phyloP scores from a whole-genome alignment of 2,113 vertebrate species.

The Cochlearius cochlearius region DNA sequence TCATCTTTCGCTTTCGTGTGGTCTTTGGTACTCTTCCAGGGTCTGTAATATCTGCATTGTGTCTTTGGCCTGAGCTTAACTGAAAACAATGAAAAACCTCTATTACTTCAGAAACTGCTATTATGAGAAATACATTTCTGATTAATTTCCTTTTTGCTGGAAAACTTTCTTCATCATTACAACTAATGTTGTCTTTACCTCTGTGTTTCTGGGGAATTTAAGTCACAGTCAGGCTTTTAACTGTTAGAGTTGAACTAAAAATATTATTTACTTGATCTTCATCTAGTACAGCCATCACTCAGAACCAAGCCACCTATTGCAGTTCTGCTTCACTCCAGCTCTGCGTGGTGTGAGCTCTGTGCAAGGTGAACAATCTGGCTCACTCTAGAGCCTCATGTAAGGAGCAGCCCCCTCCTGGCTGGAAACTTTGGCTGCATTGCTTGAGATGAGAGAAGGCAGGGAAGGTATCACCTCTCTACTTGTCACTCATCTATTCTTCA shows the following conservation, averaged over 20 bases:
- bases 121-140: background rate
- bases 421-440: background rate
- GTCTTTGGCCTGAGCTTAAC: background rate
- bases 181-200: background rate
- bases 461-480: background rate
- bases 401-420: background rate
- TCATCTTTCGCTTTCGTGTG: background rate
- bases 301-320: background rate
- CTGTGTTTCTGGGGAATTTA: background rate
- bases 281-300: background rate
- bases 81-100: background rate
- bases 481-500: background rate
- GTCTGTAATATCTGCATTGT: background rate
- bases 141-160: background rate
- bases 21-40: background rate
- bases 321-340: background rate
- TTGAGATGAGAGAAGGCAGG: background rate
- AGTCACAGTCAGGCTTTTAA: background rate
- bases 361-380: background rate
- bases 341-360: background rate
- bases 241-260: background rate
- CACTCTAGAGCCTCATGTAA: background rate
- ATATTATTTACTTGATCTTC: background rate
- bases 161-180: background rate
- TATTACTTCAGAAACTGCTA: background rate